Percentiles rank a stretch among this genome's conserved stretches.
Evolutionary conservation across 1,140 invertebrate species (phyloP).

Genomic region (Probaryconus sp.): DNA sequence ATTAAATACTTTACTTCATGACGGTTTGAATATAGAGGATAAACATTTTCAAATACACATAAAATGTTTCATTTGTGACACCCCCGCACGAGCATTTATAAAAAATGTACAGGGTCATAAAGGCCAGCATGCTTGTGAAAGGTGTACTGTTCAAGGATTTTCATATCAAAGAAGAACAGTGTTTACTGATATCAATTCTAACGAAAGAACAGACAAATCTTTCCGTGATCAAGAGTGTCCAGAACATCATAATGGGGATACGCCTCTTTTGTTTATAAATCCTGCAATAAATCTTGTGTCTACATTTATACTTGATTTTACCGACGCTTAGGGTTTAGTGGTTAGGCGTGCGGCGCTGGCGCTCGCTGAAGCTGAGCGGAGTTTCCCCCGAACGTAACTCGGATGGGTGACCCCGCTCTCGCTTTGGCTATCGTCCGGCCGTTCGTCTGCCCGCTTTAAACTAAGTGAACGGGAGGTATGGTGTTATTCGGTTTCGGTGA

Average conservation of each 20-base stretch:
- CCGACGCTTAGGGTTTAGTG: no score
- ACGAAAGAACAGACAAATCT: slow-evolving; percentile 24
- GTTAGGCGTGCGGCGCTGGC: no score
- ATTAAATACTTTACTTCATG: slow-evolving; percentile 1
- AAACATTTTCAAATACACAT: slow-evolving; percentile 18
- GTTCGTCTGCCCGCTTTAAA: no score
- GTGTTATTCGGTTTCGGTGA: no score
- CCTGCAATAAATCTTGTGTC: slow-evolving; percentile 49
- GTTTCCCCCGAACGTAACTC: no score
- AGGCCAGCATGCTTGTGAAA: slow-evolving; percentile 11
- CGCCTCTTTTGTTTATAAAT: slow-evolving; percentile 33
- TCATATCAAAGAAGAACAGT: slow-evolving; percentile 12
- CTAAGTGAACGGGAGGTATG: no score
- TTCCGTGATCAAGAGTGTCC: slow-evolving; percentile 21
- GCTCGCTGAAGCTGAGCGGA: no score
- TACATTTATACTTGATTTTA: slow-evolving; percentile 47
- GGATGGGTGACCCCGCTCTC: no score
- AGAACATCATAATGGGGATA: slow-evolving; percentile 25
- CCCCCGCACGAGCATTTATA: slow-evolving; percentile 14
- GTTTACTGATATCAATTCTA: slow-evolving; percentile 9
- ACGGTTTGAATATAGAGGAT: background rate
- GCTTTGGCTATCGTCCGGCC: no score
- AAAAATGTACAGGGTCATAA: slow-evolving; percentile 20
- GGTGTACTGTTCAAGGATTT: slow-evolving; percentile 14
- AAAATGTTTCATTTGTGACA: slow-evolving; percentile 15